Percentiles rank a stretch among this genome's conserved stretches.
phyloP scores from a whole-genome alignment of 2,113 vertebrate genomes.

The Copsychus sechellarum region DNA sequence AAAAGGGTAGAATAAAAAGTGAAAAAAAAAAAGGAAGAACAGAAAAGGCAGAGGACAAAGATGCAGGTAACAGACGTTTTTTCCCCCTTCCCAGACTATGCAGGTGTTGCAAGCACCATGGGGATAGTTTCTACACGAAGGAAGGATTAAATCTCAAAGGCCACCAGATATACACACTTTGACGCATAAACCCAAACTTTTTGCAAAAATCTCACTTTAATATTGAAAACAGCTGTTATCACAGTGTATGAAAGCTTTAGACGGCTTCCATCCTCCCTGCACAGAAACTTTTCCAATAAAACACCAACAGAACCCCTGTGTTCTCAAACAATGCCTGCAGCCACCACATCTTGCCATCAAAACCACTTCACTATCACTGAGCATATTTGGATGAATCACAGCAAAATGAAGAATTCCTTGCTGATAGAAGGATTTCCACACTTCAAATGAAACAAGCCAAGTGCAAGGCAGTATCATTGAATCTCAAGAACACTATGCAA shows the following conservation, averaged over 20 bases:
- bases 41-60: not conserved
- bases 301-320: not conserved
- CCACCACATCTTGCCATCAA: not conserved
- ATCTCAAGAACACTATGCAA: not conserved
- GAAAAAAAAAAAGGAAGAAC: not conserved
- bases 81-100: rapidly evolving
- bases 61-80: no score
- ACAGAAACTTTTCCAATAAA: not conserved
- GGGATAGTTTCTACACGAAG: not conserved
- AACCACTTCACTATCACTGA: not conserved
- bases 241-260: not conserved
- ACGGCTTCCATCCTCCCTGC: not conserved
- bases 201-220: not conserved
- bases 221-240: not conserved
- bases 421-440: not conserved
- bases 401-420: not conserved
- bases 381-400: rapidly evolving
- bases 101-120: not conserved
- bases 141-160: not conserved
- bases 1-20: not conserved
- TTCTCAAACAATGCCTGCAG: not conserved
- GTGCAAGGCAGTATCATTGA: not conserved
- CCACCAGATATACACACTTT: not conserved
- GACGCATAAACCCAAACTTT: not conserved
- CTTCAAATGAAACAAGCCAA: not conserved